Conservation (phyloP, 2,113 vertebrate genomes). For the Percina caprodes region DNA sequence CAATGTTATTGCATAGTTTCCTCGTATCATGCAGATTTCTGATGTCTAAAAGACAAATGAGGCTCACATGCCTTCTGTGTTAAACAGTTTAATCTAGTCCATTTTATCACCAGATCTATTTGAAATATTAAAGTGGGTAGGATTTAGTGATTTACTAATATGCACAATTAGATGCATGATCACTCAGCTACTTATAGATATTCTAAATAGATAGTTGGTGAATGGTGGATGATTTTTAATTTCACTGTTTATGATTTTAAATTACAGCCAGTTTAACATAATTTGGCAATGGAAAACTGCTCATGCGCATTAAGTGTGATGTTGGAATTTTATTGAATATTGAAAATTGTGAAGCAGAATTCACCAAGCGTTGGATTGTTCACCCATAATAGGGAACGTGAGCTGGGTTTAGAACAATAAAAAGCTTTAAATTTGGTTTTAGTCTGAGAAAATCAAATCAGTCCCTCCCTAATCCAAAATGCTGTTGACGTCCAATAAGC, state of each 20-base stretch:
- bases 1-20: no score
- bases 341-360: no score
- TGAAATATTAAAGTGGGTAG: background rate
- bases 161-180: conserved; percentile 13
- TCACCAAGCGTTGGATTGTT: no score
- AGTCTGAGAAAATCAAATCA: conserved; percentile 8
- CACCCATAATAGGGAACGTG: no score
- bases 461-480: background rate
- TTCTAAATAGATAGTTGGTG: background rate
- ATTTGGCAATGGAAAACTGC: background rate
- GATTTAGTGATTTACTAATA: background rate
- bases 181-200: conserved; percentile 4
- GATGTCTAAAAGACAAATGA: conserved; percentile 30
- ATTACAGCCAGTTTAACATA: conserved; percentile 19
- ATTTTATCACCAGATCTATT: background rate
- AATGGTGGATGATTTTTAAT: conserved; percentile 33
- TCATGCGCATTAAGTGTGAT: background rate
- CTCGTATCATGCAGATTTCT: conserved; percentile 1
- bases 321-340: conserved; percentile 15
- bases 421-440: background rate
- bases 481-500: background rate
- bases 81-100: background rate
- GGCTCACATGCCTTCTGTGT: background rate
- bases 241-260: conserved; percentile 35
- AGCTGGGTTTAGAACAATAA: no score